Base-by-base conservation (phyloP, 2,888 invertebrate genomes). In the Chrysolina oricalcia region DNA sequence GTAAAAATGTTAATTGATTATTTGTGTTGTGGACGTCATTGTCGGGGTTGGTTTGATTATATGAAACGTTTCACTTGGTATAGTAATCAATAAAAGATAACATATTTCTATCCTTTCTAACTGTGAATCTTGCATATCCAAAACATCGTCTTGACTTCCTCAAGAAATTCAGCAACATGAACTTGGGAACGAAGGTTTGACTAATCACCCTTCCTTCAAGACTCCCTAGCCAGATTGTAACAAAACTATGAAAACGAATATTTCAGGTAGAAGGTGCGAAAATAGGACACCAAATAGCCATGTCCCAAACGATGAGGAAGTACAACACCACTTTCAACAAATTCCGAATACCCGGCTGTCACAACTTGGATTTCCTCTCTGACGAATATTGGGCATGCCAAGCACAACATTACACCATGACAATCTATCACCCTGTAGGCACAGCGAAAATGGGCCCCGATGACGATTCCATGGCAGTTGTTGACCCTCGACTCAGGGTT, bases 341-440 rank as follows among this genome's bases (percentile, higher is more conserved):
- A 2, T 90, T 91, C 73, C 89, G 91, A 1, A 92, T 93, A 83
- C 93, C 94, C 15, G 94, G 93, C 27, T 95, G 95, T 82, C 89
- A 90, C 0, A 83, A 91, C 6, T 89, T 92, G 64, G 89, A 90
- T 64, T 92, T 93, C 73, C 90, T 93, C 80, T 94, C 94, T 0
- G 93, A 95, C 80, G 93, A 93, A 66, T 96, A 95, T 85, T 92
- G 95, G 91, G 93, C 92, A 74, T 97, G 97, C 81, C 91, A 93
- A 83, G 94, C 93, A 0, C 89, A 93, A 68, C 93, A 94, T 82
- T 94, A 95, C 86, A 92, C 95, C 0, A 89, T 94, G 84, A 96
- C 96, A 0, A 94, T 96, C 79, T 96, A 95, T 86, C 96, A 96
- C 87, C 95, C 95, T 0, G 93, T 93, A 0, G 94, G 96, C 10